phyloP scores from a whole-genome alignment of 2,797 vertebrate genomes.

The Spea hammondii region DNA sequence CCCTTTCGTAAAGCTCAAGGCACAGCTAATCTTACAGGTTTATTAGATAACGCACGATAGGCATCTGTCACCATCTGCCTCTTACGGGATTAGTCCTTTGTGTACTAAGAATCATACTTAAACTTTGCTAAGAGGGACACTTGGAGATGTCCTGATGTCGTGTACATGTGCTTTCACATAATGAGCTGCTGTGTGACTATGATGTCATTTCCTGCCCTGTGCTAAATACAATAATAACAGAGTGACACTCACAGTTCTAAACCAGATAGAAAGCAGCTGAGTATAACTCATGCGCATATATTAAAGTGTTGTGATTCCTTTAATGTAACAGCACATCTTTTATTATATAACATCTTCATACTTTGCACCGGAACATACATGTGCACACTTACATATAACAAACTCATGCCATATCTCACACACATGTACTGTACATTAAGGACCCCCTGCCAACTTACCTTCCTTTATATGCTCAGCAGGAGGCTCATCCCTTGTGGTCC shows the following conservation, averaged over 20 bases:
- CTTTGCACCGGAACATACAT: too few relatives aligned
- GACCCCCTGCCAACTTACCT: too few relatives aligned
- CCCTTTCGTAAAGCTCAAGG: background rate
- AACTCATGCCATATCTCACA: too few relatives aligned
- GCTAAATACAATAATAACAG: slow-evolving; percentile 1
- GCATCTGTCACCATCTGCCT: slow-evolving; percentile 11
- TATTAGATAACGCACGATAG: background rate
- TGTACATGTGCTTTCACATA: background rate
- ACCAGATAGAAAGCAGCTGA: too few relatives aligned
- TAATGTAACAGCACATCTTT: too few relatives aligned
- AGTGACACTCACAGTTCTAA: background rate
- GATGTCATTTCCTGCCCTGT: slow-evolving; percentile 8
- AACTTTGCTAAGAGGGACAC: background rate
- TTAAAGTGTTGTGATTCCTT: too few relatives aligned
- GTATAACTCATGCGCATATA: too few relatives aligned
- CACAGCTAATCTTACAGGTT: background rate
- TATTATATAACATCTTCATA: too few relatives aligned
- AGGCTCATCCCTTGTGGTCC: too few relatives aligned
- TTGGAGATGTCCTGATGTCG: background rate
- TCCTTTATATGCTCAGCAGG: too few relatives aligned
- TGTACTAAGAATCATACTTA: background rate
- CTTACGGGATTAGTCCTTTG: background rate
- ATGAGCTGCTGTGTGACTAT: background rate
- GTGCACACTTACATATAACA: too few relatives aligned
- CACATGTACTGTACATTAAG: too few relatives aligned